Evolutionary conservation across 1,140 invertebrate genomes (phyloP).

Genomic region (Drosophila quadrilineata): DNA sequence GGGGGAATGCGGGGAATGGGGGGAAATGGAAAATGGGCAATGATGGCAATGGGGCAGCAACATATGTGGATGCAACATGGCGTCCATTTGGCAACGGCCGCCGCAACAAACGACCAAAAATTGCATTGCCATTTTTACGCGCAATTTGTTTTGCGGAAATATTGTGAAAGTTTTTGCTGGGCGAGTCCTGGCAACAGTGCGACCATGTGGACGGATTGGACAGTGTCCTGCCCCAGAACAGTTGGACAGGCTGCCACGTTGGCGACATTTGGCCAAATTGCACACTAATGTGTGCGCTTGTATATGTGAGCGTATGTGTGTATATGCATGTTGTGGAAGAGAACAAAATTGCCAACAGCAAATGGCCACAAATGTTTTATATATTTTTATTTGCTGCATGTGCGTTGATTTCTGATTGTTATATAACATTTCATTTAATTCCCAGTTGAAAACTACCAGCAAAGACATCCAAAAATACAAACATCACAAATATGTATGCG

Average conservation of each 20-base stretch:
- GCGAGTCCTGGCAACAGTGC: constrained; percentile 19
- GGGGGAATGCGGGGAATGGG: background rate
- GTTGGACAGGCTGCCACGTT: constrained; percentile 68
- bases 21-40: too few species aligned
- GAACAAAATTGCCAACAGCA: constrained; percentile 59
- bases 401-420: constrained; percentile 78
- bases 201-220: background rate
- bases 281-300: constrained; percentile 62
- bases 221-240: constrained; percentile 6
- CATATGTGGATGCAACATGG: constrained; percentile 77
- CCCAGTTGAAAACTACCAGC: constrained; percentile 18
- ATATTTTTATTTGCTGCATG: constrained; percentile 69
- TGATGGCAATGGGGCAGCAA: constrained; percentile 1
- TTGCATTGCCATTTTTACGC: constrained; percentile 79
- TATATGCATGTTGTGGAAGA: background rate
- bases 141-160: constrained; percentile 79
- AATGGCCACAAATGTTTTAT: constrained; percentile 71
- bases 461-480: too few species aligned
- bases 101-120: constrained; percentile 78
- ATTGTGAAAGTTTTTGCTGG: constrained; percentile 74
- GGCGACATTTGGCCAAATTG: constrained; percentile 79
- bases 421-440: constrained; percentile 75
- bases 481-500: background rate
- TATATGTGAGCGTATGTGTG: constrained; percentile 15
- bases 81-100: constrained; percentile 75